Evolutionary conservation across 2,797 vertebrate genomes (phyloP), one percentile per base, ranked within the genome.

Genomic region (Miichthys miiuy): DNA sequence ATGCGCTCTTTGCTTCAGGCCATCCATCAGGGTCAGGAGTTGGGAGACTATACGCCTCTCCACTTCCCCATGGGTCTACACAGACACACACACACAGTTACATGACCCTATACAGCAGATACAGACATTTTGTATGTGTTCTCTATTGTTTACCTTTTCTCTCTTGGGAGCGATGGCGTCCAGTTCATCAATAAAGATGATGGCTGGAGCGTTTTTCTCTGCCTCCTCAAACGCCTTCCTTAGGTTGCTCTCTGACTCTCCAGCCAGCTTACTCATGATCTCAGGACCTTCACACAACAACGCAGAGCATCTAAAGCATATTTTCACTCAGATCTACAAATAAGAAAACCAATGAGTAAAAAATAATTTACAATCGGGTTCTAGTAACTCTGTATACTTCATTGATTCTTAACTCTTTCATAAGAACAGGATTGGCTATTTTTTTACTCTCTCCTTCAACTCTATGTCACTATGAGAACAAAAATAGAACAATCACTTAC

Each of bases 211-310:
- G 0, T 99, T 99, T 92, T 97, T 99, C 90, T 99, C 97, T 0
- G 97, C 97, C 88, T 99, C 98, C 88, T 99, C 97, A 89, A 99
- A 99, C 44, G 97, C 97, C 93, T 99, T 99, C 68, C 98, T 96
- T 83, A 99, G 90, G 89, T 99, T 99, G 92, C 98, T 99, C 91
- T 99, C 98, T 14, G 97, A 98, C 82, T 99, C 97, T 55, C 98
- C 97, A 13, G 98, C 98, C 88, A 99, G 92, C 86, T 99, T 99
- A 89, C 98, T 99, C 98, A 99, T 99, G 81, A 99, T 99, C 91
- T 99, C 98, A 62, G 98, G 98, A 71, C 98, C 98, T 99, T 56
- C 38, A 79, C 48, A 77, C 9, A 82, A 72, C 25, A 50, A 79
- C 34, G 1, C 11, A 52, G 23, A 56, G 11, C 27, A 42, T 50